Conservation (phyloP, 2,113 vertebrate species). For the Propithecus coquereli region DNA sequence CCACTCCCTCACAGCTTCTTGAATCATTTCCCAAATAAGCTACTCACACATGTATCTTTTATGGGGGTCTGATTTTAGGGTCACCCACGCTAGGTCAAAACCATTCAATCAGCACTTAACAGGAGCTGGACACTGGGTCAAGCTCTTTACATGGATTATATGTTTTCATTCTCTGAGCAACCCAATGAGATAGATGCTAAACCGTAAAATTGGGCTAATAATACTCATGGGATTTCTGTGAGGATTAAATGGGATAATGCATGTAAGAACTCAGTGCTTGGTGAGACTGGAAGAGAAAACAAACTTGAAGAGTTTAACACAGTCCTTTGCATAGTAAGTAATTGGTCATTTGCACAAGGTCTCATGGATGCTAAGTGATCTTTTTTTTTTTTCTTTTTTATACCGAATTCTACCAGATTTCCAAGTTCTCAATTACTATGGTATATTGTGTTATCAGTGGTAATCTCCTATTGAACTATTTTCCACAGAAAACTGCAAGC, state of each 20-base stretch:
- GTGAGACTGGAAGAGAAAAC: neutral
- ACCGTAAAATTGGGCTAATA: slow-evolving; percentile 16
- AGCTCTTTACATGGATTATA: slow-evolving; percentile 37
- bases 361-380: neutral
- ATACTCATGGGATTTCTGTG: slow-evolving; percentile 10
- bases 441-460: neutral
- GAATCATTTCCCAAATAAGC: neutral
- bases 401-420: neutral
- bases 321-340: neutral
- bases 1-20: neutral
- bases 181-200: slow-evolving; percentile 37
- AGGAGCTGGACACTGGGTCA: neutral
- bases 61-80: neutral
- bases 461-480: neutral
- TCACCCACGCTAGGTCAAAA: neutral
- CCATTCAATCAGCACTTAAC: neutral
- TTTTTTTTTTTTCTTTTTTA: slow-evolving; percentile 2
- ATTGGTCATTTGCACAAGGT: neutral
- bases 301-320: neutral
- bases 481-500: neutral
- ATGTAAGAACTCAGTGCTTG: neutral
- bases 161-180: slow-evolving; percentile 45
- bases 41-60: neutral
- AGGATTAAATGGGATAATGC: slow-evolving; percentile 31
- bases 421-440: neutral